Percentiles rank a stretch among this genome's conserved stretches.
Evolutionary conservation across 2,888 invertebrate species (phyloP).

Genomic region (Anaspis maculata): DNA sequence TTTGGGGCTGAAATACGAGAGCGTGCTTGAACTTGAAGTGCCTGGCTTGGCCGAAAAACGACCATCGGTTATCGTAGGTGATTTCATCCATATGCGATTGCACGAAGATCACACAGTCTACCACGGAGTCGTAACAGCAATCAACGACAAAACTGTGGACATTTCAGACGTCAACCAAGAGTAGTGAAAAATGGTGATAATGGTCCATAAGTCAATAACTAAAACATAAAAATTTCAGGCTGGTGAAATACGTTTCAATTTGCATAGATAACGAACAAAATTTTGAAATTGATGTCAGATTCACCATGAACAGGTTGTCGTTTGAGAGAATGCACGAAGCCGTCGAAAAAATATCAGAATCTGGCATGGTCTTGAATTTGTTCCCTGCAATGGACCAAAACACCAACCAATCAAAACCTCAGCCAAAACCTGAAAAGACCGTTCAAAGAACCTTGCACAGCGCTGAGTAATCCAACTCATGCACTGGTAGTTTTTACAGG

Average conservation of each 20-base stretch:
- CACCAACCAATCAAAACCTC: background rate
- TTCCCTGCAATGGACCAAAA: conserved; percentile 19
- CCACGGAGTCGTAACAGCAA: conserved; percentile 38
- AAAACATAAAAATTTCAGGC: background rate
- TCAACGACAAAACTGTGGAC: conserved; percentile 39
- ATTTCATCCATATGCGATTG: conserved; percentile 43
- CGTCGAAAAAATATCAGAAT: conserved; percentile 28
- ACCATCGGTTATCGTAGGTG: conserved; percentile 56
- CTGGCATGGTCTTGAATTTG: conserved; percentile 18
- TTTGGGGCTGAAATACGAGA: conserved; percentile 16
- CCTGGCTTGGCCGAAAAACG: conserved; percentile 61
- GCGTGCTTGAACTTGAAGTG: conserved; percentile 35
- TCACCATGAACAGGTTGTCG: conserved; percentile 42
- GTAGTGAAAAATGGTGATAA: no score
- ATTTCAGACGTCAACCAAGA: conserved; percentile 35
- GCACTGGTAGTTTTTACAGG: no score
- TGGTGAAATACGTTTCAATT: conserved; percentile 11
- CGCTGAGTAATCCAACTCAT: no score
- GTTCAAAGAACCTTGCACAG: no score
- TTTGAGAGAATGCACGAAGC: conserved; percentile 45
- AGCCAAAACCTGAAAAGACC: background rate
- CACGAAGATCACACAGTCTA: conserved; percentile 34
- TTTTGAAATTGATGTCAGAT: conserved; percentile 40
- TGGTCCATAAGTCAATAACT: background rate
- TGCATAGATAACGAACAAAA: conserved; percentile 21